phyloP scores from a whole-genome alignment of 2,797 vertebrate species.

The Lithobates sylvaticus region DNA sequence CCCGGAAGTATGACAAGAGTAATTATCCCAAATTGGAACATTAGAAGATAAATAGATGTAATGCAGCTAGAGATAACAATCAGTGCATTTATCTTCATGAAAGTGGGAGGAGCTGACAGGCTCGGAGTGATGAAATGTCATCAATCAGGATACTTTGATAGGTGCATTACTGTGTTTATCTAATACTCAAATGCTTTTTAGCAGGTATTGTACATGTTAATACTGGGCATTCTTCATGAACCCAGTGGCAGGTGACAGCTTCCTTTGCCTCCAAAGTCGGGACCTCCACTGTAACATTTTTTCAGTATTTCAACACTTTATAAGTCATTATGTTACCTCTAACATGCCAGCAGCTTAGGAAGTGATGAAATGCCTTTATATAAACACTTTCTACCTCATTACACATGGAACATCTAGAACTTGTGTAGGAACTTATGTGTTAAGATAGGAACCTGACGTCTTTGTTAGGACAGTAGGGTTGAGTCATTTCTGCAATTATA shows the following conservation, averaged over 20 bases:
- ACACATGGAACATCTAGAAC: constrained; percentile 35
- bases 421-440: constrained; percentile 11
- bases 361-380: constrained; percentile 54
- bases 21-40: constrained; percentile 19
- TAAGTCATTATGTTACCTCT: constrained; percentile 37
- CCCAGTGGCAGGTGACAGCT: constrained; percentile 37
- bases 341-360: constrained; percentile 16
- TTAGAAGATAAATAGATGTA: constrained; percentile 41
- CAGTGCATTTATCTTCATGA: constrained; percentile 48
- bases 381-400: constrained; percentile 61
- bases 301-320: constrained; percentile 52
- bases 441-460: constrained; percentile 11
- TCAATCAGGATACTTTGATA: constrained; percentile 39
- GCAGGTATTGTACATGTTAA: constrained; percentile 51
- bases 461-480: constrained; percentile 18
- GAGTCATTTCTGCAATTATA: constrained; percentile 30
- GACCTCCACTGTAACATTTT: constrained; percentile 49
- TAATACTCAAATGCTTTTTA: constrained; percentile 45
- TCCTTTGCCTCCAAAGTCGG: neutral
- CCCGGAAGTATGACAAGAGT: constrained; percentile 15
- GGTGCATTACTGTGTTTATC: constrained; percentile 44
- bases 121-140: constrained; percentile 44
- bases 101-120: constrained; percentile 27
- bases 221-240: constrained; percentile 30
- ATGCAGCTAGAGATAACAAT: constrained; percentile 37